Conservation (phyloP, 2,888 invertebrate genomes). For the Aelia acuminata region DNA sequence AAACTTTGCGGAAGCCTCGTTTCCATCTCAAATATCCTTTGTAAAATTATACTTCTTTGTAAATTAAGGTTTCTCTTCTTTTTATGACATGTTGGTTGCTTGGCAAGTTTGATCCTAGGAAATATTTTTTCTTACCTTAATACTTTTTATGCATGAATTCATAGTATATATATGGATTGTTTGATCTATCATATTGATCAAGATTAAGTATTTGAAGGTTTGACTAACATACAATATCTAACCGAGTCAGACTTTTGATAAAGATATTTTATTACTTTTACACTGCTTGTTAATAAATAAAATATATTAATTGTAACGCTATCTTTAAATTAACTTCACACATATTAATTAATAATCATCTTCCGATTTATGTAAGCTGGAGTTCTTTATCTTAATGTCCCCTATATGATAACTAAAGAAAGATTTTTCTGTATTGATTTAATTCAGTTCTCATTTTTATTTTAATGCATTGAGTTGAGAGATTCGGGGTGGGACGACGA, state of each 20-base stretch:
- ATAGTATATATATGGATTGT: no score
- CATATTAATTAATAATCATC: not conserved
- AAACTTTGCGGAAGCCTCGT: not conserved
- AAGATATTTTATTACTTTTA: no score
- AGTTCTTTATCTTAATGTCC: not conserved
- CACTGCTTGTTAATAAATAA: no score
- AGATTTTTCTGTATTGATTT: not conserved
- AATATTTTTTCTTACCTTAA: not conserved
- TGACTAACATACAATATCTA: no score
- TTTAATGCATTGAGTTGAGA: not conserved
- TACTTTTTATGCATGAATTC: no score
- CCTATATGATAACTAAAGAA: not conserved
- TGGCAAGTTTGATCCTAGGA: not conserved
- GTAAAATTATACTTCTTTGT: not conserved
- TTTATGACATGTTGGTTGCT: not conserved
- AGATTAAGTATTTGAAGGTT: no score
- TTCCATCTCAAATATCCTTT: not conserved
- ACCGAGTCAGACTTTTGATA: no score
- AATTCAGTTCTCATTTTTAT: not conserved
- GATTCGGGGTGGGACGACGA: not conserved
- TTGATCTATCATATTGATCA: no score
- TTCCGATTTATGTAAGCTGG: not conserved
- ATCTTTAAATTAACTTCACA: not conserved
- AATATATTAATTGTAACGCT: no score
- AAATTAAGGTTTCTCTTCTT: constrained; percentile 40